Base-by-base conservation (phyloP, 1,140 invertebrate species). In the Tetramorium parvispinum region DNA sequence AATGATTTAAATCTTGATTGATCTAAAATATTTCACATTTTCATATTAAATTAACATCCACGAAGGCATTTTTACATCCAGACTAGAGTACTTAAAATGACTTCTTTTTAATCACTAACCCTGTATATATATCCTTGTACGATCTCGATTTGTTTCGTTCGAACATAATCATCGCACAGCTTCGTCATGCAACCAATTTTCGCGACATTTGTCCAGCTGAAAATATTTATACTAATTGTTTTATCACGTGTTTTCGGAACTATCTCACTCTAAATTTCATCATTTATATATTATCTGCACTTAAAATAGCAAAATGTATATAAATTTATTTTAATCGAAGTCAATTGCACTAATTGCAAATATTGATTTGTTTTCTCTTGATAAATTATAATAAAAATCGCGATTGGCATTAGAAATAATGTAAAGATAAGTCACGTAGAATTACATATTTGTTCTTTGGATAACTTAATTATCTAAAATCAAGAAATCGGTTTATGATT, bases 21-120 rank as follows among this genome's bases (percentile, higher is more conserved):
- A 32, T 43, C 49, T 13, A n/a, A 49, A 43, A 65, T 46, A 16
- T 77, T 21, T 76, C 21, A 61, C 53, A 77, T 77, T 63, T 43
- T 43, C 10, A 43, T 43, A 21, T 77, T 63, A 63, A 77, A 46
- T 78, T 78, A 78, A 78, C 8, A 63, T 21, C 24, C 24, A 78
- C 24, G 18, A 65, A 78, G 13, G 40, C 75, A 63, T 78, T 65
- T 63, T 46, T 40, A 75, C 27, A 73, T 73, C 4, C 70, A 76
- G 53, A 76, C 53, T 59, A 76, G 73, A 76, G 53, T 53, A 76
- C 37, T 78, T 59, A 81, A 32, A 68, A 68, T 53, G 32, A 81
- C n/a, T 55, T 66, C 21, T 51, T 68, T 53, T 81, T 79, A 68
- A 37, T 53, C 32, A 49, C 53, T 24, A 65, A 78, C 18, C 40